Conservation (phyloP, 2,888 invertebrate genomes). For the Ditula angustiorana region DNA sequence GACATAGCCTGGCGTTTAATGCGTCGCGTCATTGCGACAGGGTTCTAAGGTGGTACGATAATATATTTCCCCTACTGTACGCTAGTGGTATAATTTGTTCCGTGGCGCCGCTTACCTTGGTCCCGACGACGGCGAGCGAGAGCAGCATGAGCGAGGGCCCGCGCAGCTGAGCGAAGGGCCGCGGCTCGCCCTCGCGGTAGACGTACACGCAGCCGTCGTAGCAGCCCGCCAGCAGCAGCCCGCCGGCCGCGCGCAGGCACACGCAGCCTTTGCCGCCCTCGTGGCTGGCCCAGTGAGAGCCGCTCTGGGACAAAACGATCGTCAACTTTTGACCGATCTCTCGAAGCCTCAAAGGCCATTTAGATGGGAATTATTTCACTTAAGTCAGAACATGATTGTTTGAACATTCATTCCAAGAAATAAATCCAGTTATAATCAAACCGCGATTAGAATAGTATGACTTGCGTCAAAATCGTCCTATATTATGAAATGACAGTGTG, state of each 20-base stretch:
- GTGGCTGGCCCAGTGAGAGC: constrained; percentile 85
- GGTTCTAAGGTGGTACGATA: too few relatives aligned
- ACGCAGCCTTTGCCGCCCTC: constrained; percentile 90
- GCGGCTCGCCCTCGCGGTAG: constrained; percentile 83
- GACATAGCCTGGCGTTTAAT: too few relatives aligned
- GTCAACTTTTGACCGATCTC: background rate
- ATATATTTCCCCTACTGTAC: too few relatives aligned
- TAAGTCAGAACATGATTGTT: too few relatives aligned
- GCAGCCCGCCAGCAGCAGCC: constrained; percentile 89
- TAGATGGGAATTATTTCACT: too few relatives aligned
- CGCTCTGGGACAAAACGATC: constrained; percentile 81
- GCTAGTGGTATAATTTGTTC: background rate
- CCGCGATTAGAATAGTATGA: too few relatives aligned
- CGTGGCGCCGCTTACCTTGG: constrained; percentile 65
- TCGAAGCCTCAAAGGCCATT: too few relatives aligned
- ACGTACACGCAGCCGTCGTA: constrained; percentile 92
- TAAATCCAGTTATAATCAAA: too few relatives aligned
- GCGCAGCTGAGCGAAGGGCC: constrained; percentile 87
- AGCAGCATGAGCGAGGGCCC: constrained; percentile 90
- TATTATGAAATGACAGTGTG: too few relatives aligned
- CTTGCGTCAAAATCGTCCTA: too few relatives aligned
- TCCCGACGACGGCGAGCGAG: constrained; percentile 88
- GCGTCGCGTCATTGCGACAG: too few relatives aligned
- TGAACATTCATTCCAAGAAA: too few relatives aligned
- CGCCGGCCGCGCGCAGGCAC: constrained; percentile 88